Base-by-base conservation (phyloP, 2,797 vertebrate species). In the Decapterus maruadsi region DNA sequence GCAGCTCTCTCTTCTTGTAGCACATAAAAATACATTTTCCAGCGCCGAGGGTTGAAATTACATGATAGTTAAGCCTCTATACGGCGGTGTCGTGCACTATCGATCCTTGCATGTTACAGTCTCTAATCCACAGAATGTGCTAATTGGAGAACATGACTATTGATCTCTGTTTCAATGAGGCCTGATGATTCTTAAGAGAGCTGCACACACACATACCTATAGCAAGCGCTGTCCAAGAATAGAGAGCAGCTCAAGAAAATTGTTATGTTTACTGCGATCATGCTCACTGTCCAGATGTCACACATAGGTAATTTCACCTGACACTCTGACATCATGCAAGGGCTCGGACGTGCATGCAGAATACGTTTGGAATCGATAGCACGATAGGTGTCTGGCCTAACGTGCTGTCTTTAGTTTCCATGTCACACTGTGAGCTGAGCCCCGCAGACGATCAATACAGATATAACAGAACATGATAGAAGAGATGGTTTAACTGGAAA, bases 91-190 rank as follows among this genome's bases (percentile, higher is more conserved):
- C 48, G 29, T 51, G 62, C 38, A 59, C 11, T 16, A 75, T 74
- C 2, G 68, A 88, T 50, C 56, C 31, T 43, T n/a, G 29, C 45
- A 80, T 80, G 65, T 71, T 68, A 43, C 57, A 36, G 22, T 48
- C 58, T 74, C 34, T 68, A 80, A 81, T 80, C 70, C 51, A 73
- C 60, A 78, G 34, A 73, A 65, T 19, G 61, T 82, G 68, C 67
- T 82, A 75, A 89, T 73, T 81, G 62, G 57, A 79, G 71, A 86
- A 75, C 80, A 77, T 75, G 64, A 65, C 31, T 81, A 85, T 84
- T 59, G 82, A 89, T 82, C 60, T 53, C 43, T 78, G 29, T 65
- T 72, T 59, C 75, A 76, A 42, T 77, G 66, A 79, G 31, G 34
- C 67, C 72, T 75, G 46, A 71, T 62, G 29, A 62, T 42, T 75